Evolutionary conservation across 2,113 vertebrate genomes (phyloP).

Genomic region (Felis catus): DNA sequence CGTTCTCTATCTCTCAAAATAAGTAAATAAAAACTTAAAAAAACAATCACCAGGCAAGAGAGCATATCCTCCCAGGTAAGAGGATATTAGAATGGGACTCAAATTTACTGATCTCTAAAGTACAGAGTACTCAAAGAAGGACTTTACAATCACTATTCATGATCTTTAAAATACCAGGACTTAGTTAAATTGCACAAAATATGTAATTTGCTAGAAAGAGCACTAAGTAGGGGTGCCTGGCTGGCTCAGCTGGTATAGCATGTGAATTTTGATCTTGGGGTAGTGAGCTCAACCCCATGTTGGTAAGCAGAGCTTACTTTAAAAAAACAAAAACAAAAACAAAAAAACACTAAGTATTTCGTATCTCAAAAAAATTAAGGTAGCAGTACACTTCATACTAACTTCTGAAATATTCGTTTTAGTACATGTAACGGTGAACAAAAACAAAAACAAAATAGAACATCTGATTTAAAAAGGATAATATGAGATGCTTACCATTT

Average conservation of each 20-base stretch:
- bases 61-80: background rate
- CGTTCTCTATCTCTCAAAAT: too few relatives aligned
- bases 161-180: background rate
- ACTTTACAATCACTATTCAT: background rate
- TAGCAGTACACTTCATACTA: background rate
- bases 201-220: background rate
- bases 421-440: background rate
- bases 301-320: background rate
- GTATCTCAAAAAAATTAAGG: conserved; percentile 14
- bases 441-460: conserved; percentile 4
- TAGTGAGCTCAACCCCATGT: background rate
- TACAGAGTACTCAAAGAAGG: background rate
- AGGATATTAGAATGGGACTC: background rate
- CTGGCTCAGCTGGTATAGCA: background rate
- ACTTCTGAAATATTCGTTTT: conserved; percentile 25
- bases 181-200: background rate
- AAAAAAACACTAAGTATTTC: background rate
- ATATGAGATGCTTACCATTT: conserved; percentile 88
- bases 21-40: too few relatives aligned
- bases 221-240: background rate
- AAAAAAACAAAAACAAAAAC: background rate
- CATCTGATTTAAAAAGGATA: background rate
- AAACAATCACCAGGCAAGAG: background rate
- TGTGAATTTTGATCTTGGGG: background rate
- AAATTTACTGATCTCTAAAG: background rate